Base-by-base conservation (phyloP, 2,888 invertebrate species). In the Pimpla rufipes region DNA sequence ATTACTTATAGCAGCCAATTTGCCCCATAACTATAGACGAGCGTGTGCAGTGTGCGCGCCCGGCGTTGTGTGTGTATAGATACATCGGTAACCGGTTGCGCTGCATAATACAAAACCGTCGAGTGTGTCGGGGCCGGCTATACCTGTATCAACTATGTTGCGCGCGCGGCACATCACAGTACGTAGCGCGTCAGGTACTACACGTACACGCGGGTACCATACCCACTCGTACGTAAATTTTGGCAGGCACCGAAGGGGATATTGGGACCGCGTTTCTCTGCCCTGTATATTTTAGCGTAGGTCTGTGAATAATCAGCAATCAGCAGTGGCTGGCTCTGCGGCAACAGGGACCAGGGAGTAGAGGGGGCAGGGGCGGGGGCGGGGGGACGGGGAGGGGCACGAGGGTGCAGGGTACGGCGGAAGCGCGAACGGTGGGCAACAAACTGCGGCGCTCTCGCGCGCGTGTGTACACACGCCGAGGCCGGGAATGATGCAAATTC, bases 291-390 rank as follows among this genome's bases (percentile, higher is more conserved):
- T 90, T 90, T 89, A 90, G 90, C 89, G 89, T 81, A 85, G 84
- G 85, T 91, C 91, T 90, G 91, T 91, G 92, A 92, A 92, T 92
- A 91, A 91, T 92, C 92, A 91, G 92, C 91, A 92, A 92, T 92
- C 92, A 92, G 91, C 91, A 89, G 89, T 88, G 87, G 90, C 90
- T 81, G 67, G 88, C 88, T 88, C 87, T 87, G 88, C 88, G 88
- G 87, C 87, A 68, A 42, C 71, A 42, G 37, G 23, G 45, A 66
- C 23, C 16, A 37, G 21, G 47, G 37, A 16, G 75, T 13, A 71
- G 71, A n/a, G 59, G 73, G 23, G 57, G 52, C 64, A 52, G 64
- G 52, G 62, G 79, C 77, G 67, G 68, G 66, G 23, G 66, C 10
- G 42, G 13, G 8, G 3, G 42, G 45, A 21, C 29, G 68, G 45